These are phyloP conservation scores for Acanthoscelides obtectus DNA, from an alignment of 2,888 invertebrate species.

Conservation along the genomic window DNA sequence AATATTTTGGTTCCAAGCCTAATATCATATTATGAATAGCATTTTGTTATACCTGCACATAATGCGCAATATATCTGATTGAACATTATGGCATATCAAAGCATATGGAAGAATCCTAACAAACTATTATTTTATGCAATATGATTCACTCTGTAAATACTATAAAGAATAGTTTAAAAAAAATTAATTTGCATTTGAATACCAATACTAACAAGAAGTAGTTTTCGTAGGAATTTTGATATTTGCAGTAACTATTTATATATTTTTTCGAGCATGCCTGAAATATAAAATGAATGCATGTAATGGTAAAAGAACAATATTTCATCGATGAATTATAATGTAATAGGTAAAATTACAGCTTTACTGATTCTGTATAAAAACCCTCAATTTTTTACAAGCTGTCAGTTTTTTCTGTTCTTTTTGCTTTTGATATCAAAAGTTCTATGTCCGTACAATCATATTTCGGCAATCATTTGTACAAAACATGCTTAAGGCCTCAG, in stretches of 20 bases:
- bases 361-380: too few relatives aligned
- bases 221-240: neutral
- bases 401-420: too few relatives aligned
- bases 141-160: neutral
- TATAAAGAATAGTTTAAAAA: neutral
- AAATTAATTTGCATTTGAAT: conserved; percentile 57
- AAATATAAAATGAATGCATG: neutral
- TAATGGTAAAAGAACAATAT: neutral
- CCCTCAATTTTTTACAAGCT: too few relatives aligned
- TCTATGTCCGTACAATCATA: too few relatives aligned
- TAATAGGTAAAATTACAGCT: neutral
- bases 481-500: neutral
- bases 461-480: too few relatives aligned
- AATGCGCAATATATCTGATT: neutral
- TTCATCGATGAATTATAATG: neutral
- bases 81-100: neutral
- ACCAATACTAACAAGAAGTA: conserved; percentile 52
- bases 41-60: neutral
- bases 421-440: too few relatives aligned
- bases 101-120: neutral
- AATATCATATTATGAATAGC: too few relatives aligned
- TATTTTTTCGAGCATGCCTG: conserved; percentile 7
- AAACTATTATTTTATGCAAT: neutral
- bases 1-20: neutral
- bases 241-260: conserved; percentile 11